phyloP scores from a whole-genome alignment of 2,888 invertebrate genomes.

The Eucriotettix oculatus region DNA sequence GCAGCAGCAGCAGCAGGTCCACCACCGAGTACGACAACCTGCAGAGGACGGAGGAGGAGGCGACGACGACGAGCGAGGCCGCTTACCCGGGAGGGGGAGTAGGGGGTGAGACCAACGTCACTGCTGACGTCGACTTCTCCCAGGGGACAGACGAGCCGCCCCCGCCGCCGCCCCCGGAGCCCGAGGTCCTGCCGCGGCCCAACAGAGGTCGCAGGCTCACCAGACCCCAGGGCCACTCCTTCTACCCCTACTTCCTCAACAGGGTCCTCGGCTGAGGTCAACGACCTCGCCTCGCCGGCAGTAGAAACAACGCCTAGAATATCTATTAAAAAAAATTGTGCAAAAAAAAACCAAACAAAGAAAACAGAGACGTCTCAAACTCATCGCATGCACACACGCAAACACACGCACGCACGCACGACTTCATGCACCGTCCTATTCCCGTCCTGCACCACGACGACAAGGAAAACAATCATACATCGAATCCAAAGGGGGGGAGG shows the following conservation, averaged over 20 bases:
- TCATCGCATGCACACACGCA: too few relatives aligned
- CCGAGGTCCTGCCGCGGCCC: conserved; percentile 23
- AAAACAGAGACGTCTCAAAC: too few relatives aligned
- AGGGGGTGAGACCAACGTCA: too few relatives aligned
- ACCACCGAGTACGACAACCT: too few relatives aligned
- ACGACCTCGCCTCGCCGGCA: neutral
- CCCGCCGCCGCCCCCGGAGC: conserved; percentile 14
- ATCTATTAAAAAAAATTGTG: too few relatives aligned
- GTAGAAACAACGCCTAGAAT: too few relatives aligned
- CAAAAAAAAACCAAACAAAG: too few relatives aligned
- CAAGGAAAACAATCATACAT: neutral
- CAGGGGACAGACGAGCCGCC: too few relatives aligned
- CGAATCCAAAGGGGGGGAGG: neutral
- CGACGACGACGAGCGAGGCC: neutral
- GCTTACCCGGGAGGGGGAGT: too few relatives aligned
- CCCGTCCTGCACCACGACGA: neutral
- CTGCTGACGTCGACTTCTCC: too few relatives aligned
- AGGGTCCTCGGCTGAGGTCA: conserved; percentile 33
- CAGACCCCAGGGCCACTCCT: conserved; percentile 30
- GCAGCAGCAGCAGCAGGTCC: neutral
- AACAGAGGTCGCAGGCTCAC: conserved; percentile 31
- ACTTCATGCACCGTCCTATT: neutral
- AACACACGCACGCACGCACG: too few relatives aligned
- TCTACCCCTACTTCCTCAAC: conserved; percentile 36
- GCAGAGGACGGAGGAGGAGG: neutral